Conservation (phyloP, 2,888 invertebrate genomes). For the Uloborus plumipes region DNA sequence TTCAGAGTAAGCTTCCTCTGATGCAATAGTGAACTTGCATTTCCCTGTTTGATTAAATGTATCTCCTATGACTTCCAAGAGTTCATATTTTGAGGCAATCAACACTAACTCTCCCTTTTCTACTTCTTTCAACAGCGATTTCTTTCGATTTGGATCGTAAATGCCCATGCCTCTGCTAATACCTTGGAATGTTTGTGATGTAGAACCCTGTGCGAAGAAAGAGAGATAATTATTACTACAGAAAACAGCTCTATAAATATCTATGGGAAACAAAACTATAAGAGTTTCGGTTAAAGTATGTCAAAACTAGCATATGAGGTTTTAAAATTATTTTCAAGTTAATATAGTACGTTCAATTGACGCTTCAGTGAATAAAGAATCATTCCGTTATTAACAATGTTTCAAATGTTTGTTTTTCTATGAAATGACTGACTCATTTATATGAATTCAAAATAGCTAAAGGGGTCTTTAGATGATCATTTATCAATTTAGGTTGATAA, state of each 20-base stretch:
- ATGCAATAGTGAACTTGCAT: conserved; percentile 72
- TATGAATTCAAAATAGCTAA: no score
- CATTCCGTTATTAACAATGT: no score
- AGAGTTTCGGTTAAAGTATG: not conserved
- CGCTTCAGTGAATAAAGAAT: no score
- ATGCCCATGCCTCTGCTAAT: conserved; percentile 41
- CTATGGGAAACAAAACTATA: no score
- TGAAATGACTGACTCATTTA: no score
- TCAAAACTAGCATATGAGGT: not conserved
- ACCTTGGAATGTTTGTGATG: conserved; percentile 6
- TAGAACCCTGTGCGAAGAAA: conserved; percentile 23
- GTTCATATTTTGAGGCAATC: conserved; percentile 41
- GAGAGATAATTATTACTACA: not conserved
- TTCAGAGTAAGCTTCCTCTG: conserved; percentile 84
- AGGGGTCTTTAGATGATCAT: no score
- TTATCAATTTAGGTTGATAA: no score
- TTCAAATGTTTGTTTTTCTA: no score
- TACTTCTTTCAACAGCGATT: conserved; percentile 46
- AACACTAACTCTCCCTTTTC: conserved; percentile 43
- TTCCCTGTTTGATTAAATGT: conserved; percentile 22
- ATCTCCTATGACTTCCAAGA: conserved; percentile 50
- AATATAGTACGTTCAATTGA: no score
- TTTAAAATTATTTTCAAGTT: not conserved
- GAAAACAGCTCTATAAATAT: not conserved
- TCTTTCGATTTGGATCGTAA: conserved; percentile 19